Evolutionary conservation across 2,888 invertebrate genomes (phyloP), one percentile per base, ranked within the genome.

Genomic region (Macrostomum cliftonense): DNA sequence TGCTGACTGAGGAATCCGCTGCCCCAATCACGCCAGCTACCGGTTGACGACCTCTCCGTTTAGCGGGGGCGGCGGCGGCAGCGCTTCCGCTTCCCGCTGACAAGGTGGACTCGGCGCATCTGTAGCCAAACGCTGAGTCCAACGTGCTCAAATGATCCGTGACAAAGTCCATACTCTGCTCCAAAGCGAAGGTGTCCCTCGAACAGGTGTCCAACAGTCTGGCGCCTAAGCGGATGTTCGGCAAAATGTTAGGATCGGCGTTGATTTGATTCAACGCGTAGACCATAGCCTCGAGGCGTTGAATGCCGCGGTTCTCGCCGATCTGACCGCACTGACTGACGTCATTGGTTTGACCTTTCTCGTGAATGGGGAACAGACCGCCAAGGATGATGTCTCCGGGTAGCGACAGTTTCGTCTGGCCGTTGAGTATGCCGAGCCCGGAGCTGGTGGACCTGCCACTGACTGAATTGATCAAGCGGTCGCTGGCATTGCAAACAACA

Each of bases 11-110:
- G 59, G 80, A 80, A 59, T 80, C 80, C 0, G 82, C 79, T 1
- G 82, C 81, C 7, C 82, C 82, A 54, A 82, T 80, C 1, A 82
- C 81, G 1, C 80, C 81, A 1, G 77, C 77, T 11, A 82, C 79
- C 1, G 80, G 80, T 55, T 79, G 28, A 7, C 28, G 28, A 9
- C 28, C 28, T 28, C 9, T 28, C 4, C 28, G 28, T 28, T 9
- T 28, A 9, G 28, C 28, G 28, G 28, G 5, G 5, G 28, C 28
- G 4, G 28, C 28, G 9, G 28, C 9, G 4, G 5, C 28, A 4
- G 28, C 28, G n/a, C n/a, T n/a, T n/a, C n/a, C n/a, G n/a, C n/a
- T n/a, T n/a, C n/a, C n/a, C n/a, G n/a, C n/a, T n/a, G n/a, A n/a
- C n/a, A n/a, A n/a, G 28, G 28, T 4, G 9, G 5, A 7, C 5